Evolutionary conservation across 1,140 invertebrate genomes (phyloP).

Genomic region (Eriosoma lanigerum): DNA sequence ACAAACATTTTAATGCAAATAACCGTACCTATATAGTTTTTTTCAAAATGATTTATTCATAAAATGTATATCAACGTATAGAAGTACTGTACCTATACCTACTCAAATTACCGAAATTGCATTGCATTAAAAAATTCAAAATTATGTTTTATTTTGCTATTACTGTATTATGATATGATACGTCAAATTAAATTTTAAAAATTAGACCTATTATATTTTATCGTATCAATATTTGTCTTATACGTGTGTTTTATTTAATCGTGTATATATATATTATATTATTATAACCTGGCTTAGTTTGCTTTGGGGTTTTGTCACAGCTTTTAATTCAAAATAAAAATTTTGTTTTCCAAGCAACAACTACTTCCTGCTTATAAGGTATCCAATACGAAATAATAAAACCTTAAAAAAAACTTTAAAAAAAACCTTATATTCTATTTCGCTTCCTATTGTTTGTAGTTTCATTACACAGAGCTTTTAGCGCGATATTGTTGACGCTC

Average conservation of each 20-base stretch:
- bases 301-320: neutral
- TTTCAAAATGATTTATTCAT: too few species aligned
- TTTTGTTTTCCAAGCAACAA: neutral
- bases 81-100: too few species aligned
- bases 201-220: neutral
- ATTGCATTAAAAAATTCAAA: too few species aligned
- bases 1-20: too few species aligned
- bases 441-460: neutral
- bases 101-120: too few species aligned
- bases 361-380: neutral
- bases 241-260: neutral
- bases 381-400: neutral
- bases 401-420: too few species aligned
- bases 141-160: too few species aligned
- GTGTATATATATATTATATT: neutral
- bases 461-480: constrained; percentile 4
- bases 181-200: too few species aligned
- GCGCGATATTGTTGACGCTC: too few species aligned
- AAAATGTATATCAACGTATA: too few species aligned
- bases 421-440: neutral
- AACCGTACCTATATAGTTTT: too few species aligned
- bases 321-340: neutral
- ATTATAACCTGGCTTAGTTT: neutral
- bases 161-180: too few species aligned
- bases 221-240: neutral